Percentiles rank a stretch among this genome's conserved stretches.
phyloP scores from a whole-genome alignment of 2,797 vertebrate species.

The Liasis olivaceus region DNA sequence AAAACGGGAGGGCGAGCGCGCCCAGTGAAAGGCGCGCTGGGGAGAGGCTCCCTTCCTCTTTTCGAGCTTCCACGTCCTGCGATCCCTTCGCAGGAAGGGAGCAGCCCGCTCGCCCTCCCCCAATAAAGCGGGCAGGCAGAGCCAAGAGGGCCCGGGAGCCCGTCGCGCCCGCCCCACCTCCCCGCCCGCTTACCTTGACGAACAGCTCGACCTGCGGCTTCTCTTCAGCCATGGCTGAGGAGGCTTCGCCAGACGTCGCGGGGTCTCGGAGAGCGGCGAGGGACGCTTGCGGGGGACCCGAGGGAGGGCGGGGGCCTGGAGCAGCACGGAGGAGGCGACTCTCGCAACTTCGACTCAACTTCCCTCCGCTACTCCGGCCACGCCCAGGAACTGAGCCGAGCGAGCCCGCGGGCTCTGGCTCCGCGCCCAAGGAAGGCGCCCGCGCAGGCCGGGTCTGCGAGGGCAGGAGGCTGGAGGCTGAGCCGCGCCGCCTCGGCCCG shows the following conservation, averaged over 20 bases:
- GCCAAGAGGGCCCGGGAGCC: no score
- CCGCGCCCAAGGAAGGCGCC: not conserved
- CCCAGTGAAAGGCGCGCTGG: no score
- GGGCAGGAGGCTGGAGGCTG: no score
- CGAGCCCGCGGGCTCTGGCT: not conserved
- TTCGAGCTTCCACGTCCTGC: not conserved
- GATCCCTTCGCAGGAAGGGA: not conserved
- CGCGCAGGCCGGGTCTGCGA: not conserved
- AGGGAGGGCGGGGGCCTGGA: not conserved
- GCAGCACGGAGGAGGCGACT: not conserved
- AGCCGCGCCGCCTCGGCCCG: not conserved
- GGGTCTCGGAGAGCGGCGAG: not conserved
- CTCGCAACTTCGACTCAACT: slow-evolving; percentile 21
- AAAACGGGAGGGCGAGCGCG: not conserved
- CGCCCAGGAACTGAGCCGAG: slow-evolving; percentile 5
- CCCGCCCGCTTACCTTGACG: slow-evolving; percentile 50
- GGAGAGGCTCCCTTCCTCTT: not conserved
- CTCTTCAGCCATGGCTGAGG: slow-evolving; percentile 42
- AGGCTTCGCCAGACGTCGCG: not conserved
- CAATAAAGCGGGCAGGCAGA: not conserved
- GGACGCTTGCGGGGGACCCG: not conserved
- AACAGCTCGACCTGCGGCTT: slow-evolving; percentile 56
- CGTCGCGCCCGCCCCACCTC: not conserved
- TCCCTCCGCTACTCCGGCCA: not conserved
- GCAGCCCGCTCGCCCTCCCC: not conserved